Percentiles rank a stretch among this genome's conserved stretches.
Conservation (phyloP, 1,140 invertebrate genomes). For the Cecropterus lyciades region DNA sequence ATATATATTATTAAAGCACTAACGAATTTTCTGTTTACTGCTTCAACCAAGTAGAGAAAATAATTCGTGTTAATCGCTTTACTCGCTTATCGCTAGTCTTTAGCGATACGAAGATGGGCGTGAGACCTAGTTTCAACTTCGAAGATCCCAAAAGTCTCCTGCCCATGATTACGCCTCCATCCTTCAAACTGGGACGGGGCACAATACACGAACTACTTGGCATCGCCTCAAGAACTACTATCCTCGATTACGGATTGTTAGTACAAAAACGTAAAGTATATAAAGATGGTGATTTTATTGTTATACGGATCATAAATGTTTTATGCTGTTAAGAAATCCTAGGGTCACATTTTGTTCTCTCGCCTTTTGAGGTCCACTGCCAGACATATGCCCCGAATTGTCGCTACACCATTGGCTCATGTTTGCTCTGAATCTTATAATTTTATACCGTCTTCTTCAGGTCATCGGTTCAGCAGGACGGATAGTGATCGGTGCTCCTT, state of each 20-base stretch:
- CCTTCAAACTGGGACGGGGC: conserved; percentile 16
- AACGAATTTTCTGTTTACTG: background rate
- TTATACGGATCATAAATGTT: background rate
- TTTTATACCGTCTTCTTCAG: no score
- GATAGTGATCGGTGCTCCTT: no score
- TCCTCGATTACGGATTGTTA: background rate
- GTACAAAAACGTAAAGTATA: background rate
- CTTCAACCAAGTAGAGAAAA: no score
- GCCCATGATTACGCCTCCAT: conserved; percentile 18
- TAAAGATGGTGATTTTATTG: conserved; percentile 10
- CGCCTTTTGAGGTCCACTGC: no score
- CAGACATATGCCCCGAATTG: no score
- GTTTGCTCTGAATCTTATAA: no score
- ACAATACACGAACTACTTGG: conserved; percentile 21
- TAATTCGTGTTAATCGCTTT: background rate
- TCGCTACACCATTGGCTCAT: no score
- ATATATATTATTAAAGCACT: no score
- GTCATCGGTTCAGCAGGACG: no score
- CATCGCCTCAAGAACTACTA: conserved; percentile 10
- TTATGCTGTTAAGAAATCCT: no score
- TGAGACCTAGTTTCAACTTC: conserved; percentile 12
- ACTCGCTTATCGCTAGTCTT: background rate
- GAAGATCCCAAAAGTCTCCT: conserved; percentile 21
- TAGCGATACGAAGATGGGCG: background rate
- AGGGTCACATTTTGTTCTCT: no score